phyloP scores from a whole-genome alignment of 2,797 vertebrate genomes.

The Loris lydekkerianus region DNA sequence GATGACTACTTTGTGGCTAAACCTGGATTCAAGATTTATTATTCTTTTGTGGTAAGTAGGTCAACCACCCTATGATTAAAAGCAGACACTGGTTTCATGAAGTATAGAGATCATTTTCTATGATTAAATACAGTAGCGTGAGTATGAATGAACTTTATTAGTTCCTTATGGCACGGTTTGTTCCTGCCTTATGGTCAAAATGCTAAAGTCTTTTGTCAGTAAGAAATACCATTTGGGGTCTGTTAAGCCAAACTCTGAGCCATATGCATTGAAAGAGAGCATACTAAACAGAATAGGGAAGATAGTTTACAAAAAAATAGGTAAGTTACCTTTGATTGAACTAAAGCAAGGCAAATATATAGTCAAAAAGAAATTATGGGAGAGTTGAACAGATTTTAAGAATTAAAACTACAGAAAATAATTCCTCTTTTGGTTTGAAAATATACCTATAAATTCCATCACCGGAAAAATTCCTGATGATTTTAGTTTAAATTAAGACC shows the following conservation, averaged over 20 bases:
- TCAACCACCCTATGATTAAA: neutral
- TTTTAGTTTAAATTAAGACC: neutral
- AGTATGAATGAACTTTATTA: neutral
- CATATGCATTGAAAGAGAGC: neutral
- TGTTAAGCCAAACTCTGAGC: neutral
- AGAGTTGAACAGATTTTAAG: neutral
- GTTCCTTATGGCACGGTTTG: neutral
- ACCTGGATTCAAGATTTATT: constrained; percentile 97
- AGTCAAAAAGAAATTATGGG: neutral
- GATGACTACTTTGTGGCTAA: constrained; percentile 98
- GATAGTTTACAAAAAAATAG: neutral
- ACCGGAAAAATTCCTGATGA: neutral
- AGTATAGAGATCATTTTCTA: constrained; percentile 40
- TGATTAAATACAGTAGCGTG: constrained; percentile 6
- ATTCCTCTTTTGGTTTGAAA: neutral
- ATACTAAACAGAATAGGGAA: neutral
- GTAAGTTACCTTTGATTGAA: constrained; percentile 4
- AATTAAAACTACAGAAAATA: neutral
- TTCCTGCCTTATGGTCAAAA: neutral
- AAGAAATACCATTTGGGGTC: neutral
- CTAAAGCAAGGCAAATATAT: neutral
- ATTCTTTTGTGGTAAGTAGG: constrained; percentile 95
- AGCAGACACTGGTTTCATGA: constrained; percentile 53
- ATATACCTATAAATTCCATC: neutral
- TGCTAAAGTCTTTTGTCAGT: neutral